phyloP scores from a whole-genome alignment of 2,797 vertebrate species.

The Melanotaenia boesemani region DNA sequence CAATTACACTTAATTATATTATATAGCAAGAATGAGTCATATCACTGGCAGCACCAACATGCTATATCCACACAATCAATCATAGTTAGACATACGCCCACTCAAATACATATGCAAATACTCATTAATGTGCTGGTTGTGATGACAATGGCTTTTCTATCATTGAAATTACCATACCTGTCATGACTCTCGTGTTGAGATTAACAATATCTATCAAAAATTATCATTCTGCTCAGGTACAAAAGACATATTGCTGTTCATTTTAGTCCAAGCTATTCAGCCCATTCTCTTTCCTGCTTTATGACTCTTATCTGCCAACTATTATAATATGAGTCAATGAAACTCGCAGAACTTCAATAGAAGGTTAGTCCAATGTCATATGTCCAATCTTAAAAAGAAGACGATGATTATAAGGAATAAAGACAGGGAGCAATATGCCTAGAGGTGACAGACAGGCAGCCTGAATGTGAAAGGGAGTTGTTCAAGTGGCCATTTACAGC shows the following conservation, averaged over 20 bases:
- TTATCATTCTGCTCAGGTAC: too few species aligned
- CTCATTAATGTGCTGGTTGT: too few species aligned
- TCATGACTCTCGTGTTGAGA: too few species aligned
- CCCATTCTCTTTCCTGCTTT: constrained; percentile 47
- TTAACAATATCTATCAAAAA: too few species aligned
- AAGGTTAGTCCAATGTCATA: constrained; percentile 61
- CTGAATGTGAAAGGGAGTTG: constrained; percentile 30
- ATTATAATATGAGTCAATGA: constrained; percentile 65
- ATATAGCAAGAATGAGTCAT: too few species aligned
- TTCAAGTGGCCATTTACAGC: constrained; percentile 55
- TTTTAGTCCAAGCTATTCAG: constrained; percentile 27
- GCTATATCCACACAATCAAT: too few species aligned
- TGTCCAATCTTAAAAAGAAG: constrained; percentile 57
- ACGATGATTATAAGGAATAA: constrained; percentile 60
- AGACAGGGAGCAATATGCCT: constrained; percentile 49
- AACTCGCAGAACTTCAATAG: constrained; percentile 49
- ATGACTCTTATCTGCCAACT: constrained; percentile 50
- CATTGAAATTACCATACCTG: too few species aligned
- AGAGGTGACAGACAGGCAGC: constrained; percentile 24
- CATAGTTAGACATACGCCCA: too few species aligned
- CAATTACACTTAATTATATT: too few species aligned
- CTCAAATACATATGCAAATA: too few species aligned
- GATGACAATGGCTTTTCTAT: too few species aligned
- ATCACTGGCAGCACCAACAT: too few species aligned
- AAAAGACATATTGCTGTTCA: constrained; percentile 54